phyloP scores from a whole-genome alignment of 1,140 invertebrate species.

The Drosophila auraria region DNA sequence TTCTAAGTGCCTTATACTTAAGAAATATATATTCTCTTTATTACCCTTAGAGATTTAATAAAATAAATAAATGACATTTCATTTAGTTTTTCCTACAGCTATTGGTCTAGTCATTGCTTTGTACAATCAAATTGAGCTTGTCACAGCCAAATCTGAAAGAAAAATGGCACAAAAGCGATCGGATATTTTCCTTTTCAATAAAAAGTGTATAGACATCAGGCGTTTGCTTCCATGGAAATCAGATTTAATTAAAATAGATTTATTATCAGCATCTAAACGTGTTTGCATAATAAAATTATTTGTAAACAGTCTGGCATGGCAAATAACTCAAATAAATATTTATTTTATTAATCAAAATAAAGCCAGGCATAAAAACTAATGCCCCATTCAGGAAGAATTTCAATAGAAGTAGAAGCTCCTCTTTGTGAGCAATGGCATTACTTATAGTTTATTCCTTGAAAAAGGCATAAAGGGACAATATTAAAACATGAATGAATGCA shows the following conservation, averaged over 20 bases:
- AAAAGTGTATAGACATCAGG: not conserved
- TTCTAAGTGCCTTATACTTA: not conserved
- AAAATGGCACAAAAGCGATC: not conserved
- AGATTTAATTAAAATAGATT: conserved; percentile 1
- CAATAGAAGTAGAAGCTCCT: not conserved
- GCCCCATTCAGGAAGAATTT: not conserved
- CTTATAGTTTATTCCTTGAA: not conserved
- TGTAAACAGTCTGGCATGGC: not conserved
- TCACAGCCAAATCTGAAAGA: not conserved
- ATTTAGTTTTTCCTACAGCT: not conserved
- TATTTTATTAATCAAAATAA: conserved; percentile 1
- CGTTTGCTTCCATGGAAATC: not conserved
- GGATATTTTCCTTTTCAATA: not conserved
- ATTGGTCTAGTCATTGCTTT: conserved; percentile 1
- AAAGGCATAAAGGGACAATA: not conserved
- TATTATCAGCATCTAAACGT: not conserved
- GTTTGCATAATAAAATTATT: not conserved
- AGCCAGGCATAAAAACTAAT: not conserved
- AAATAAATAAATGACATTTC: not conserved
- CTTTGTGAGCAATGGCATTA: conserved; percentile 1
- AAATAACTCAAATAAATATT: not conserved
- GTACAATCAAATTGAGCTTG: conserved; percentile 1
- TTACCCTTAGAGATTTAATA: not conserved
- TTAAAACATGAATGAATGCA: conserved; percentile 12
- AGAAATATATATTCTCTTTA: not conserved